These are phyloP conservation scores for Halictus ligatus DNA, from an alignment of 2,888 invertebrate genomes.

Conservation along the genomic window DNA sequence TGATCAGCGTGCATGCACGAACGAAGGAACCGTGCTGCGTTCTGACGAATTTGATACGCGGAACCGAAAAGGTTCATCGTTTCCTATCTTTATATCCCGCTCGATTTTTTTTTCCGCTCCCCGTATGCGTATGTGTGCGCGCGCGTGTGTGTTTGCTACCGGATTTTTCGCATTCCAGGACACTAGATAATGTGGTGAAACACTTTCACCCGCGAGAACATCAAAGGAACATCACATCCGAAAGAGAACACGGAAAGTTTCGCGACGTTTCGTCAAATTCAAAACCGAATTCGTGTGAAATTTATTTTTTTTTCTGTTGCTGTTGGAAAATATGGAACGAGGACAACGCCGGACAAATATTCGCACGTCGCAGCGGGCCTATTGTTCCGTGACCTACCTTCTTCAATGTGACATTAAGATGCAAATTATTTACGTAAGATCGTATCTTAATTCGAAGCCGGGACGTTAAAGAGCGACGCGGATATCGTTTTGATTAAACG, in stretches of 20 bases:
- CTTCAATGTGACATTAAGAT: slow-evolving; percentile 8
- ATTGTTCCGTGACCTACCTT: slow-evolving; percentile 3
- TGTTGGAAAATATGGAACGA: neutral
- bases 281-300: neutral
- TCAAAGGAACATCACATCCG: neutral
- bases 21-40: slow-evolving; percentile 38
- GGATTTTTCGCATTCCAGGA: slow-evolving; percentile 31
- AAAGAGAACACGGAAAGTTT: neutral
- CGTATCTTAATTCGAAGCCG: neutral
- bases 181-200: neutral
- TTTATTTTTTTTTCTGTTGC: neutral
- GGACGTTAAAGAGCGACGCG: neutral
- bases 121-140: too few relatives aligned
- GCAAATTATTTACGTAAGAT: slow-evolving; percentile 12
- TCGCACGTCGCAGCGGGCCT: neutral
- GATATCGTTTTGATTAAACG: neutral
- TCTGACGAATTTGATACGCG: slow-evolving; percentile 9
- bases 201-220: slow-evolving; percentile 26
- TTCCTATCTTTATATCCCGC: neutral
- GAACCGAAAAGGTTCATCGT: slow-evolving; percentile 9
- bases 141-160: neutral
- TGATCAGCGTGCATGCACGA: slow-evolving; percentile 41
- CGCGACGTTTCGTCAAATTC: neutral
- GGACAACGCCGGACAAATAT: neutral
- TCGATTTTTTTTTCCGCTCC: neutral